These are phyloP conservation scores for Danio tinwini DNA, from an alignment of 2,797 vertebrate species.

Conservation along the genomic window DNA sequence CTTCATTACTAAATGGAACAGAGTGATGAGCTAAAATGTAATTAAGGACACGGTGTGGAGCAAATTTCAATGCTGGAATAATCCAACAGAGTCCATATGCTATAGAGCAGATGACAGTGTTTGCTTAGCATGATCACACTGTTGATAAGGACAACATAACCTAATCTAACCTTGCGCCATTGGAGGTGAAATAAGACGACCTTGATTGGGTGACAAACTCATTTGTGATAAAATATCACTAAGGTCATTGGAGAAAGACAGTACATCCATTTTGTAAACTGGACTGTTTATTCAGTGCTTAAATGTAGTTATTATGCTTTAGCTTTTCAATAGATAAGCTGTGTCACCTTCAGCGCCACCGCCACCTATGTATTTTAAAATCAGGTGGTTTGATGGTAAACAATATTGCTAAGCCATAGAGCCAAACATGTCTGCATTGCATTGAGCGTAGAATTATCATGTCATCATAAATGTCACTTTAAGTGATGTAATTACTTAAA, in stretches of 20 bases:
- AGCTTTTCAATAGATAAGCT: not conserved
- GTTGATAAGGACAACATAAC: not conserved
- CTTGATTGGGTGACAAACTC: slow-evolving; percentile 13
- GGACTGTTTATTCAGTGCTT: slow-evolving; percentile 1
- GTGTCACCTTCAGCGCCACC: slow-evolving; percentile 3
- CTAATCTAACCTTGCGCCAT: slow-evolving; percentile 16
- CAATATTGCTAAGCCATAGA: not conserved
- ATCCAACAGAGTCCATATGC: slow-evolving; percentile 60
- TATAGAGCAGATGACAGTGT: slow-evolving; percentile 48
- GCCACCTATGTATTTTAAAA: not conserved
- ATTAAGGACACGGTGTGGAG: slow-evolving; percentile 78
- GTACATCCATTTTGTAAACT: not conserved
- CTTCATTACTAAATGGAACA: slow-evolving; percentile 81
- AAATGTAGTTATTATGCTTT: not conserved
- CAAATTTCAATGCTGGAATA: slow-evolving; percentile 78
- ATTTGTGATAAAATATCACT: slow-evolving; percentile 34
- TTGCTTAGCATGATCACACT: slow-evolving; percentile 2
- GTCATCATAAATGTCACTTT: slow-evolving; percentile 44
- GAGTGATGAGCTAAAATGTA: slow-evolving; percentile 80
- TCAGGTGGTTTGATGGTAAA: slow-evolving; percentile 33
- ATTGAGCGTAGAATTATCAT: slow-evolving; percentile 41
- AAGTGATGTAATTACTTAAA: slow-evolving; percentile 37
- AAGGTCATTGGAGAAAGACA: not conserved
- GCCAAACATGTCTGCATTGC: slow-evolving; percentile 8
- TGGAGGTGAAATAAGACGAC: slow-evolving; percentile 18